Base-by-base conservation (phyloP, 2,113 vertebrate species). In the Nesogale talazaci region DNA sequence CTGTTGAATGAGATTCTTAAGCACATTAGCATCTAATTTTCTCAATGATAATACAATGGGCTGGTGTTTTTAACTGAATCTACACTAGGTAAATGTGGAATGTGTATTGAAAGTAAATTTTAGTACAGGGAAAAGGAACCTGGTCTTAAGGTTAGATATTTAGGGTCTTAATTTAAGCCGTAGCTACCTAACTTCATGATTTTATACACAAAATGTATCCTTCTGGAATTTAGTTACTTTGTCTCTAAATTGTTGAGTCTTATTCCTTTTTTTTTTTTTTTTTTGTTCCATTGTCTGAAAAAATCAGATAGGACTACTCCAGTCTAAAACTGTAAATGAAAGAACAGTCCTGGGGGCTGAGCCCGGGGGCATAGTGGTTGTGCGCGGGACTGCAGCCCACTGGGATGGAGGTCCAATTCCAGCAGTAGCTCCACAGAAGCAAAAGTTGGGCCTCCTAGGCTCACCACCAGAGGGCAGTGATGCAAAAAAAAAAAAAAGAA, bases 1-100 rank as follows among this genome's bases (percentile, higher is more conserved):
- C 67, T 92, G 52, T 92, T 97, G 92, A 96, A 90, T 91, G 77
- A 92, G 77, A 88, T 90, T 89, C 76, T 91, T 93, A 56, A 95
- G 77, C 89, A 75, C 25, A 93, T 89, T 89, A 95, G 67, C 87
- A 91, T 94, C 61, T 82, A 89, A 95, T 95, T 95, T 92, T 96
- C 94, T 96, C 61, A 95, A 95, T 92, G 83, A 84, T 82, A 81
- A 69, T 89, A 83, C 46, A 89, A 1, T 10, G 23, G 34, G 2
- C 74, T 40, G 10, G n/a, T 29, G 63, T 88, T 77, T 94, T 69
- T 0, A 1, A 52, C 42, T 78, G 3, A 76, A 46, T 88, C 76
- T 85, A 52, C n/a, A 90, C 23, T 57, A 92, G 67, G 5, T 42
- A 89, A 89, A 19, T 74, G 12, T 89, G 31, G 84, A n/a, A 8